These are phyloP conservation scores for Limanda limanda DNA, from an alignment of 2,113 vertebrate species.

Conservation along the genomic window DNA sequence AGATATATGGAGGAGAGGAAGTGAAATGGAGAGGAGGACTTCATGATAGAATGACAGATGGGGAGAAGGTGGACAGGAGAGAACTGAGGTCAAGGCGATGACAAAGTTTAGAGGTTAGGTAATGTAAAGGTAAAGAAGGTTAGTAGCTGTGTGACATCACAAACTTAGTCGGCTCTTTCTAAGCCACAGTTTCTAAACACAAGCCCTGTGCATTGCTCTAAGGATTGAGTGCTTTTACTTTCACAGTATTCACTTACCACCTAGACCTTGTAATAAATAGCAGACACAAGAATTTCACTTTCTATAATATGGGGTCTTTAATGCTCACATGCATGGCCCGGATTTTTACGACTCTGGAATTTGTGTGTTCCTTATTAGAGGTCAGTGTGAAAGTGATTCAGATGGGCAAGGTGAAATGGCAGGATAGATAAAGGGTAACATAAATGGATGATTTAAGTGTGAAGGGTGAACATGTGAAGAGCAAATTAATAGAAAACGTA, in stretches of 20 bases:
- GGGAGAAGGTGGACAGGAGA: background rate
- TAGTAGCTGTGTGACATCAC: background rate
- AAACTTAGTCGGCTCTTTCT: background rate
- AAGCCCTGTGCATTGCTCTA: background rate
- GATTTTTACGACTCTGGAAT: background rate
- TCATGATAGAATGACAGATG: background rate
- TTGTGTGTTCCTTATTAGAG: background rate
- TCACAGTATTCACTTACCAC: background rate
- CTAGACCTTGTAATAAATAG: too few relatives aligned
- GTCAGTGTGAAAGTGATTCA: background rate
- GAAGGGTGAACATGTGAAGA: background rate
- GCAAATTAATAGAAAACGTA: background rate
- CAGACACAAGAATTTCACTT: background rate
- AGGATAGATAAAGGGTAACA: background rate
- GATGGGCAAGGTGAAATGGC: background rate
- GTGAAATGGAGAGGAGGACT: constrained; percentile 1
- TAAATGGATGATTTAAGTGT: background rate
- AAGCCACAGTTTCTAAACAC: background rate
- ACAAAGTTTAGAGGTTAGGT: background rate
- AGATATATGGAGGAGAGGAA: background rate
- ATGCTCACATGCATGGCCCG: background rate
- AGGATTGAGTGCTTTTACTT: background rate
- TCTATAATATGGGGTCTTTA: background rate
- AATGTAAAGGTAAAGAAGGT: background rate
- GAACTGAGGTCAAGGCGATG: background rate